Evolutionary conservation across 2,888 invertebrate genomes (phyloP).

Genomic region (Platycnemis pennipes): DNA sequence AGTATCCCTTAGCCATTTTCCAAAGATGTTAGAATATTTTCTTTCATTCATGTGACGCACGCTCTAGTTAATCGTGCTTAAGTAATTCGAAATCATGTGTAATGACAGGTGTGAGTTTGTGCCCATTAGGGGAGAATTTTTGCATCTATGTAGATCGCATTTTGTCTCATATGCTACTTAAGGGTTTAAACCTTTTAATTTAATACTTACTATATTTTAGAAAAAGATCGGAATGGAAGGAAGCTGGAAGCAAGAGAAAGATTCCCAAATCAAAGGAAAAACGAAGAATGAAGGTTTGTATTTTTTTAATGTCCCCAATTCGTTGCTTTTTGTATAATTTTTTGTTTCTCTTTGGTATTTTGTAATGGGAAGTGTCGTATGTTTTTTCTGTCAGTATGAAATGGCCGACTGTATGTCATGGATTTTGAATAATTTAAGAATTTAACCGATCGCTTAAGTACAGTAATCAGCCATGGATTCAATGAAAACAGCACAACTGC

Average conservation of each 20-base stretch:
- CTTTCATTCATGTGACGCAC: not conserved
- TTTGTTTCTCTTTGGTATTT: no score
- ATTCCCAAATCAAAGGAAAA: constrained; percentile 78
- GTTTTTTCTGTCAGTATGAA: no score
- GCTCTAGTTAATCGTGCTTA: not conserved
- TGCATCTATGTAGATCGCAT: not conserved
- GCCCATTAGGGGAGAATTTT: not conserved
- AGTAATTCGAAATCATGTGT: not conserved
- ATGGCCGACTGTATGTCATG: no score
- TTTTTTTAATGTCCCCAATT: not conserved
- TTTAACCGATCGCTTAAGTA: no score
- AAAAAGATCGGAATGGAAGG: constrained; percentile 79
- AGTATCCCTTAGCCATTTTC: not conserved
- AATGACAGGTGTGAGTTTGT: not conserved
- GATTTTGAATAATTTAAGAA: no score
- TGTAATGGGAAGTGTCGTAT: no score
- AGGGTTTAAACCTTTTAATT: not conserved
- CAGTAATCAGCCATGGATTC: no score
- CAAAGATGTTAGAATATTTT: not conserved
- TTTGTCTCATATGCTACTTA: not conserved
- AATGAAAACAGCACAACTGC: no score
- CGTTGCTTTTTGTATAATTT: not conserved
- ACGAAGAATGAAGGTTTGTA: constrained; percentile 76
- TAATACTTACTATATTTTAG: constrained; percentile 74
- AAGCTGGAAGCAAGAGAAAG: constrained; percentile 78